Evolutionary conservation across 2,888 invertebrate genomes (phyloP).

Genomic region (Netelia inedita): DNA sequence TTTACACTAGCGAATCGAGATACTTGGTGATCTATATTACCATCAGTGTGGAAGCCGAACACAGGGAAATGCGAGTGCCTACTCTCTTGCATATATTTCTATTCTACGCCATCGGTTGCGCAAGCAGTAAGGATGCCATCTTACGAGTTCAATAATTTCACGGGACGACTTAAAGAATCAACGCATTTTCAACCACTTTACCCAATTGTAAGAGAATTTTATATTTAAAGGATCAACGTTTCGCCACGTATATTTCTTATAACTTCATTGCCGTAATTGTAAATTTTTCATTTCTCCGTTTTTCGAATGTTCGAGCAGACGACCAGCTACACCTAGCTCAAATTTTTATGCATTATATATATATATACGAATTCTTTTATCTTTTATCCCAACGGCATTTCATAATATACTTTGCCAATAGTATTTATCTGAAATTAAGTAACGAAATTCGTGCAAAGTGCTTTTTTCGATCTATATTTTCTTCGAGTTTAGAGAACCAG

Average conservation of each 20-base stretch:
- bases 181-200: constrained; percentile 72
- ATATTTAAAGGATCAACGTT: neutral
- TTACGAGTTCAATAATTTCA: constrained; percentile 73
- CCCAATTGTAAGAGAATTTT: constrained; percentile 73
- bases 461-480: neutral
- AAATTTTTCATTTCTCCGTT: neutral
- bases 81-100: too few species aligned
- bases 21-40: too few species aligned
- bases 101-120: constrained; percentile 46
- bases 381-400: neutral
- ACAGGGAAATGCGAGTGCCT: too few species aligned
- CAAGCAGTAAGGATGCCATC: constrained; percentile 73
- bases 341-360: neutral
- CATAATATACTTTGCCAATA: neutral
- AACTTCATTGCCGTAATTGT: neutral
- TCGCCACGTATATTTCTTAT: neutral
- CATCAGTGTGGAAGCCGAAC: too few species aligned
- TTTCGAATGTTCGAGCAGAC: neutral
- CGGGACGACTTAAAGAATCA: constrained; percentile 73
- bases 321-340: neutral
- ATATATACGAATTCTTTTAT: neutral
- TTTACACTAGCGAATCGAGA: too few species aligned
- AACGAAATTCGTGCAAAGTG: neutral
- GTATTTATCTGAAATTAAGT: neutral
- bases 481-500: neutral